Percentiles rank a stretch among this genome's conserved stretches.
phyloP scores from a whole-genome alignment of 2,888 invertebrate genomes.

The Hypena proboscidalis region DNA sequence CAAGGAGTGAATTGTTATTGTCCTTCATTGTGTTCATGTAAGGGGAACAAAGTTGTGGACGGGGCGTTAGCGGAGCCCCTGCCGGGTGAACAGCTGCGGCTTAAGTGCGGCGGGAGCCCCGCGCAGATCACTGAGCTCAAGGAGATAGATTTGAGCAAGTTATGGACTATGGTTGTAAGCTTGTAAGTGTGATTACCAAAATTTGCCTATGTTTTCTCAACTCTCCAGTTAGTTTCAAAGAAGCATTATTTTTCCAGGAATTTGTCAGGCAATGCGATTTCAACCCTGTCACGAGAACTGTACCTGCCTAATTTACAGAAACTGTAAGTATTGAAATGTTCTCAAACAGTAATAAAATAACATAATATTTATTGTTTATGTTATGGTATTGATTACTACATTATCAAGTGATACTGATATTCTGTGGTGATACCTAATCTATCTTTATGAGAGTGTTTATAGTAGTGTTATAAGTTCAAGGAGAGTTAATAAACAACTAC shows the following conservation, averaged over 20 bases:
- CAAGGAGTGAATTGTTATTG: conserved; percentile 62
- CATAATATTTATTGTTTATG: neutral
- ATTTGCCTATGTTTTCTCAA: neutral
- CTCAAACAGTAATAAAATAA: too few species aligned
- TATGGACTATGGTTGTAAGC: conserved; percentile 87
- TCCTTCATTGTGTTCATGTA: conserved; percentile 83
- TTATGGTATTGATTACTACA: too few species aligned
- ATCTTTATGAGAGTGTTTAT: too few species aligned
- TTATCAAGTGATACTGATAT: too few species aligned
- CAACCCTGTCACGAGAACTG: conserved; percentile 85
- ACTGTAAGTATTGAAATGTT: conserved; percentile 87
- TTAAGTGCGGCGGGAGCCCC: conserved; percentile 87
- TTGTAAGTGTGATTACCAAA: conserved; percentile 82
- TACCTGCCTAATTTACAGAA: conserved; percentile 88
- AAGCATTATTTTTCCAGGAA: conserved; percentile 79
- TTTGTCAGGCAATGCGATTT: conserved; percentile 87
- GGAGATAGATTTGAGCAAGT: conserved; percentile 86
- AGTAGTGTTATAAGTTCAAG: too few species aligned
- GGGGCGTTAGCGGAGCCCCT: conserved; percentile 79
- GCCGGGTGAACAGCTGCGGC: conserved; percentile 85
- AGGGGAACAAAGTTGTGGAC: conserved; percentile 84
- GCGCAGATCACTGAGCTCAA: conserved; percentile 86
- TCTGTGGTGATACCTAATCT: too few species aligned
- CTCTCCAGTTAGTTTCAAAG: conserved; percentile 5
- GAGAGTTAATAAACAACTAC: too few species aligned